A percentile compares a stretch with the other conserved stretches of the same genome.
Evolutionary conservation across 1,140 invertebrate genomes (phyloP).

Genomic region (Brachystomella parvula): DNA sequence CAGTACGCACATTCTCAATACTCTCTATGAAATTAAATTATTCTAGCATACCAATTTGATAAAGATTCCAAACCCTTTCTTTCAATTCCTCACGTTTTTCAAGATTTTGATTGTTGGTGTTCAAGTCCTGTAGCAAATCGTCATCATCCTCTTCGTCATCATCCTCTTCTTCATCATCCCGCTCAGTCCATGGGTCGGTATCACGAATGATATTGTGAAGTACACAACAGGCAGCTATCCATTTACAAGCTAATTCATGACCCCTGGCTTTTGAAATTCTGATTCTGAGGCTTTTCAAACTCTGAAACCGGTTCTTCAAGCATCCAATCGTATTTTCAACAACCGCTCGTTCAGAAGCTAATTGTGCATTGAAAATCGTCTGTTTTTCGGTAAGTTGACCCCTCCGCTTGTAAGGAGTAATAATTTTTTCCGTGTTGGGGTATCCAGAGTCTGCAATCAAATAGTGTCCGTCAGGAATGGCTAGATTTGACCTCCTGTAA

Average conservation of each 20-base stretch:
- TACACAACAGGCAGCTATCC: not conserved
- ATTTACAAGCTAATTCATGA: not conserved
- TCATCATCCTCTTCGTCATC: too few species aligned
- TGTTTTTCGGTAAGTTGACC: not conserved
- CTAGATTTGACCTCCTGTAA: not conserved
- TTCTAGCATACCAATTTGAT: too few species aligned
- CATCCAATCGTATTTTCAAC: constrained; percentile 19
- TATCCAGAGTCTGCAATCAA: constrained; percentile 20
- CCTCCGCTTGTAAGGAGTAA: constrained; percentile 2
- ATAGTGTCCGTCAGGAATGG: constrained; percentile 12
- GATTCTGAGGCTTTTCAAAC: not conserved
- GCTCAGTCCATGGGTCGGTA: not conserved
- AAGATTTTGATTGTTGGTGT: too few species aligned
- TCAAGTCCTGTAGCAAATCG: too few species aligned
- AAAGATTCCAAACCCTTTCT: too few species aligned
- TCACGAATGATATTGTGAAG: not conserved
- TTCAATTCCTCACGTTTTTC: too few species aligned
- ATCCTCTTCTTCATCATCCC: not conserved
- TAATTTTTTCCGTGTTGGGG: not conserved
- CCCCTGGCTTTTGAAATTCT: not conserved
- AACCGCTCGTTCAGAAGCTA: constrained; percentile 7
- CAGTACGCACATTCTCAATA: too few species aligned
- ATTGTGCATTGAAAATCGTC: constrained; percentile 2
- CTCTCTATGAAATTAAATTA: too few species aligned
- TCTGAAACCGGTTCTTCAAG: not conserved